Percentiles rank a stretch among this genome's conserved stretches.
Conservation (phyloP, 2,888 invertebrate genomes). For the Acrocyrtus sp. region DNA sequence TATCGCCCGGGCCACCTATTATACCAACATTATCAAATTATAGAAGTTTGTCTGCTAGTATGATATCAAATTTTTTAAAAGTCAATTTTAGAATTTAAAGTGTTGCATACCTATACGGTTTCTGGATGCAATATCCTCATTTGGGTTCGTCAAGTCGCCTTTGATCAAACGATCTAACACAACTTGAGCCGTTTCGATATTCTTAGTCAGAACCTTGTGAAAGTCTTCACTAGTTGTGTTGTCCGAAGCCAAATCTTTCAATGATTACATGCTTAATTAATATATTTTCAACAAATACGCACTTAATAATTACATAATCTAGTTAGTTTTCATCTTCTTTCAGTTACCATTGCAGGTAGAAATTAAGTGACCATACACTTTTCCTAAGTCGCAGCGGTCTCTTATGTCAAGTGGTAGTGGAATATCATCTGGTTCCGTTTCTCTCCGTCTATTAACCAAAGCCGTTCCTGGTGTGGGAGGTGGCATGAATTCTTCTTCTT, state of each 20-base stretch:
- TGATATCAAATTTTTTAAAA: neutral
- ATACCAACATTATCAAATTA: neutral
- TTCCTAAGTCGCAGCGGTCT: slow-evolving; percentile 10
- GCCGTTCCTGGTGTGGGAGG: too few species aligned
- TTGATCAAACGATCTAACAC: slow-evolving; percentile 14
- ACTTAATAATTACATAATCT: too few species aligned
- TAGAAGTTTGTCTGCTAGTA: neutral
- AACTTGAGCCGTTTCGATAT: slow-evolving; percentile 8
- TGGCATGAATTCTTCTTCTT: too few species aligned
- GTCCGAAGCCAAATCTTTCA: slow-evolving; percentile 4
- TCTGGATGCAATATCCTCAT: neutral
- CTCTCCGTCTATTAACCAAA: too few species aligned
- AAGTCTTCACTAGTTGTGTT: slow-evolving; percentile 18
- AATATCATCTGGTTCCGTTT: neutral
- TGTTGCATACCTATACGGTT: neutral
- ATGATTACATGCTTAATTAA: neutral
- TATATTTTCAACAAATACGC: neutral
- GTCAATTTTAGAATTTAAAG: too few species aligned
- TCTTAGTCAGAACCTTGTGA: slow-evolving; percentile 10
- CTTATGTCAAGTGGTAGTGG: neutral
- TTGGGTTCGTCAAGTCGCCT: neutral
- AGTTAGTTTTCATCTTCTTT: neutral
- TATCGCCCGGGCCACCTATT: slow-evolving; percentile 1
- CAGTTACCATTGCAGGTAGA: slow-evolving; percentile 18
- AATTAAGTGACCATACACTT: slow-evolving; percentile 12